phyloP scores from a whole-genome alignment of 2,888 invertebrate species.

The Conistra vaccinii region DNA sequence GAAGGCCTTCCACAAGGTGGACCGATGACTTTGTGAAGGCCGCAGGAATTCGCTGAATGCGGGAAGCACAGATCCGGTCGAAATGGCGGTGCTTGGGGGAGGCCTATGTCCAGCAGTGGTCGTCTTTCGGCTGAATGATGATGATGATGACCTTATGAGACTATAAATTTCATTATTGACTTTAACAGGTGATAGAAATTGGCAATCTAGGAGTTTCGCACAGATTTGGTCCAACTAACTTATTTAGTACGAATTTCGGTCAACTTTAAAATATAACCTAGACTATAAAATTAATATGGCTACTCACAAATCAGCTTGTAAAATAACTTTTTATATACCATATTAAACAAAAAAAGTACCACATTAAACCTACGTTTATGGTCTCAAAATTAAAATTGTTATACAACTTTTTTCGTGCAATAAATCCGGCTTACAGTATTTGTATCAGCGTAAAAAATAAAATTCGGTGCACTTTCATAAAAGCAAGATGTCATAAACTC shows the following conservation, averaged over 20 bases:
- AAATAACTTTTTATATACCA: conserved; percentile 24
- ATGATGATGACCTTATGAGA: neutral
- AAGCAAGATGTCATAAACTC: conserved; percentile 56
- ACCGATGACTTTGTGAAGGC: too few relatives aligned
- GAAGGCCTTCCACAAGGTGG: too few relatives aligned
- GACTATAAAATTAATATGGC: neutral
- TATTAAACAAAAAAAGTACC: conserved; percentile 50
- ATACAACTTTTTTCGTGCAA: conserved; percentile 48
- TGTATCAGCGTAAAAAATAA: conserved; percentile 40
- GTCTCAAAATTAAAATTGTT: conserved; percentile 48
- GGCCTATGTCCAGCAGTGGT: too few relatives aligned
- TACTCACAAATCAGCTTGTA: conserved; percentile 16
- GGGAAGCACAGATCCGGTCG: too few relatives aligned
- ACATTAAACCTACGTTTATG: conserved; percentile 47
- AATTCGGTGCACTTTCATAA: conserved; percentile 58
- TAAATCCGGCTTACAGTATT: conserved; percentile 53
- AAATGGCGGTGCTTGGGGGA: too few relatives aligned
- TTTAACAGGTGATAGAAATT: too few relatives aligned
- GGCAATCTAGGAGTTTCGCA: neutral
- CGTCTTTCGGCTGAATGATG: too few relatives aligned
- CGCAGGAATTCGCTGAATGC: too few relatives aligned
- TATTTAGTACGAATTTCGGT: neutral
- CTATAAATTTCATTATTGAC: neutral
- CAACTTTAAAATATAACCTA: neutral
- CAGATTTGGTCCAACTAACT: neutral